Evolutionary conservation across 2,888 invertebrate species (phyloP), one percentile per base, ranked within the genome.

Genomic region (Hipparchia semele): DNA sequence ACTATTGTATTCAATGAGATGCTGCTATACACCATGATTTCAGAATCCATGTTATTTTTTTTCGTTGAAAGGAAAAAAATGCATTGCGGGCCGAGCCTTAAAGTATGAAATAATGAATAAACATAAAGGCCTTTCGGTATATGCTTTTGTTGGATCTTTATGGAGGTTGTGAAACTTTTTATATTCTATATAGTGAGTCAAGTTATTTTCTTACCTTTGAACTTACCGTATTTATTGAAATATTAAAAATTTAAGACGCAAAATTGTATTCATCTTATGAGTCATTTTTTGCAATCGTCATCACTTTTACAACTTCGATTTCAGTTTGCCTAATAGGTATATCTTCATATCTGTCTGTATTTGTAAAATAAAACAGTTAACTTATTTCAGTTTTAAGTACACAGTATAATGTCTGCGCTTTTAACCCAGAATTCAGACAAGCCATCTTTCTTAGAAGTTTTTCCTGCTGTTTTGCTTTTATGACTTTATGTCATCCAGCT

Each of bases 1-100:
- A 62, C 62, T 13, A 46, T 62, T 62, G 62, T 62, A 62, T 62
- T 46, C 62, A 62, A 62, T 62, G 62, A 62, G 62, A 62, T 49
- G 62, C 46, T 13, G 46, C 58, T 10, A 60, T 12, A 60, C 12
- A 60, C 10, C n/a, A 9, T 51, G 65, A 51, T n/a, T 65, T 65
- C 33, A 51, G 53, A 65, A 12, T 39, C 23, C 23, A 12, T 12
- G 64, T 65, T 65, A 51, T 51, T 53, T 64, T 51, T 51, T 51
- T 9, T 65, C 2, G n/a, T 23, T 33, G 2, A 13, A 49, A 49
- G 5, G 49, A 49, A 51, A 65, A 65, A 65, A 65, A 10, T 10
- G 23, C 33, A 5, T 51, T 53, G 53, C 33, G 51, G 10, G 6
- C 33, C 13, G 13, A 13, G 46, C 5, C 51, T 65, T 65, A 33